Base-by-base conservation (phyloP, 2,888 invertebrate genomes). In the Yponomeuta sedellus region DNA sequence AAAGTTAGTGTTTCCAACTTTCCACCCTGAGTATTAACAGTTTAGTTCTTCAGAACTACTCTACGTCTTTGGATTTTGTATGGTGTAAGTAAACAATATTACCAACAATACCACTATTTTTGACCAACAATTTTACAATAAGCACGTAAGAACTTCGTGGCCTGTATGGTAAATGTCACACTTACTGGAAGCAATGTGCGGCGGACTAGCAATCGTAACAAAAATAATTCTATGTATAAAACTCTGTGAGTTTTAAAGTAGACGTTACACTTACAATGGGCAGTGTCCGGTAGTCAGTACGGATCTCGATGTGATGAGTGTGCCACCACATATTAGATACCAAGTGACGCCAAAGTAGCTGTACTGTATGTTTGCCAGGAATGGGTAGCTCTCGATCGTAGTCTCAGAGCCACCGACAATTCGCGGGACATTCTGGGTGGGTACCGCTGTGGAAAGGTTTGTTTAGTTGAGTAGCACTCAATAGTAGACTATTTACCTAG, bases 251-350 rank as follows among this genome's bases (percentile, higher is more conserved):
- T 2, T 28, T 5, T 34, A 34, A 34, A 34, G 6, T 8, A 8
- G 34, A 34, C 0, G 6, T 34, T 4, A 28, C 10, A 71, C 72
- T 70, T 69, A 74, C 74, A 39, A 19, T 5, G 70, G 64, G 62
- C 73, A 75, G 62, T 72, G 71, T 62, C 70, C 71, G 39, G 73
- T 71, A 64, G 71, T 65, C 8, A 73, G 66, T 16, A 74, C 66
- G 10, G 67, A 63, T 64, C 67, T 69, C 61, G 67, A 69, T 61
- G 64, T 71, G 34, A 74, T 64, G 61, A 74, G 70, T 11, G 71
- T 28, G 2, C 70, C 73, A 25, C 69, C 73, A 64, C 74, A 75
- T 12, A 62, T 20, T 64, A 72, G 73, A 3, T 63, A 22, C 61
- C 68, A 71, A 8, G 44, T 66, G 19, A 66, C n/a, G 11, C 39